These are phyloP conservation scores for Anticlea derivata DNA, from an alignment of 2,888 invertebrate species.

Conservation along the genomic window DNA sequence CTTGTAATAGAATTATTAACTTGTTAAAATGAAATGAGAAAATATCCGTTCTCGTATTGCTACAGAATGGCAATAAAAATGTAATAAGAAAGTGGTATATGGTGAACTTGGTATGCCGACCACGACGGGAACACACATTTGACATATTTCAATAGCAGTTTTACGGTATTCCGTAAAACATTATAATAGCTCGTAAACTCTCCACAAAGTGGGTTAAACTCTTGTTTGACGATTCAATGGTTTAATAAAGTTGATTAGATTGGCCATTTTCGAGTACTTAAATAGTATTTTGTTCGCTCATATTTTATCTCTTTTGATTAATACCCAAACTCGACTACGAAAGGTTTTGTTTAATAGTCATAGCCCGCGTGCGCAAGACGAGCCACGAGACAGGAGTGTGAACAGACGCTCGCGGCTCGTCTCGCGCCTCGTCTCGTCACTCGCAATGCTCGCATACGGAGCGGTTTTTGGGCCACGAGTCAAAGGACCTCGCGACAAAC, in stretches of 20 bases:
- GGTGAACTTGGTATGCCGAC: conserved; percentile 52
- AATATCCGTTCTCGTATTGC: neutral
- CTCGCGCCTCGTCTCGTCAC: too few relatives aligned
- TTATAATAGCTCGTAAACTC: conserved; percentile 64
- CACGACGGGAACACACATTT: conserved; percentile 59
- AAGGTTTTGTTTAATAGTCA: too few relatives aligned
- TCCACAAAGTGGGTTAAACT: conserved; percentile 47
- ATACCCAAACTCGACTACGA: too few relatives aligned
- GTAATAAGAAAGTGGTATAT: conserved; percentile 34
- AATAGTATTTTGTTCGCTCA: too few relatives aligned
- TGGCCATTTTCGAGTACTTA: too few relatives aligned
- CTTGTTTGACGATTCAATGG: conserved; percentile 26
- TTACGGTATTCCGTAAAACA: conserved; percentile 68
- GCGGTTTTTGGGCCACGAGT: too few relatives aligned
- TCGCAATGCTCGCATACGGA: too few relatives aligned
- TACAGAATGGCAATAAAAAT: conserved; percentile 4
- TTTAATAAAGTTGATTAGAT: conserved; percentile 15
- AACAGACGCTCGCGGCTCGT: too few relatives aligned
- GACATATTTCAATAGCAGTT: conserved; percentile 64
- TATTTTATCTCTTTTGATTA: too few relatives aligned
- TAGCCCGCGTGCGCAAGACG: too few relatives aligned
- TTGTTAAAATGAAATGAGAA: conserved; percentile 7
- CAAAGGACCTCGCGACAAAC: too few relatives aligned
- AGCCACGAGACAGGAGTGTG: too few relatives aligned
- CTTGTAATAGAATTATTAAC: conserved; percentile 3